A percentile compares a stretch with the other conserved stretches of the same genome.
These are phyloP conservation scores for Epizoanthus ramosus DNA, from an alignment of 92 coral and sea anemone genomes.

Conservation along the genomic window DNA sequence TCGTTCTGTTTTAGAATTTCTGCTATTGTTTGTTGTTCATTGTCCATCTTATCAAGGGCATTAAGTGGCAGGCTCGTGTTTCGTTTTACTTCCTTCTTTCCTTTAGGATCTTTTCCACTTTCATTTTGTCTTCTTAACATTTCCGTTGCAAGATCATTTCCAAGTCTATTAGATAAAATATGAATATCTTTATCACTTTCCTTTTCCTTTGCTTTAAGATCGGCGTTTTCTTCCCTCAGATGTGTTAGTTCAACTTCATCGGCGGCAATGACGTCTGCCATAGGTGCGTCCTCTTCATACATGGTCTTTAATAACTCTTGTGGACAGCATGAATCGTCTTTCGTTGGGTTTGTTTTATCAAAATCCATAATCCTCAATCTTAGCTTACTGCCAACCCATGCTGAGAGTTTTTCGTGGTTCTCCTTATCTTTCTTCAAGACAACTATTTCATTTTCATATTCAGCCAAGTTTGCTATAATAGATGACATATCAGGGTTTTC, in stretches of 20 bases:
- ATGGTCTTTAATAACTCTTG: constrained; percentile 26
- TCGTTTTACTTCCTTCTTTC: background rate
- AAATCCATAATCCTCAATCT: constrained; percentile 11
- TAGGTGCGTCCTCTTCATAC: constrained; percentile 46
- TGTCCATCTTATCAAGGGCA: constrained; percentile 25
- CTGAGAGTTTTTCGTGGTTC: constrained; percentile 15
- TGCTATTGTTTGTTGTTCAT: constrained; percentile 13
- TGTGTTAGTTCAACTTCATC: constrained; percentile 58
- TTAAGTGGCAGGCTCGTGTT: background rate
- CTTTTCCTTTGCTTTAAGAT: background rate
- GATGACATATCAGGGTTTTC: constrained; percentile 59
- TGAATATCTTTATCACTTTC: background rate
- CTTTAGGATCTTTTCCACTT: background rate
- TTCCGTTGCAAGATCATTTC: background rate
- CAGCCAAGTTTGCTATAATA: constrained; percentile 50
- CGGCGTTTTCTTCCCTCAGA: constrained; percentile 2
- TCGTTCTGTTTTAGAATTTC: constrained; percentile 16
- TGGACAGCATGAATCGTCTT: background rate
- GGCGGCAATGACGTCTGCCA: constrained; percentile 63
- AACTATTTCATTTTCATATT: constrained; percentile 56
- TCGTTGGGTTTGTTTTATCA: constrained; percentile 8
- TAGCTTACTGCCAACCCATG: constrained; percentile 21
- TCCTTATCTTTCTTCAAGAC: background rate
- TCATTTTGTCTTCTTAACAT: background rate
- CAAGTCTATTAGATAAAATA: background rate